A percentile compares a stretch with the other conserved stretches of the same genome.
Conservation (phyloP, 2,888 invertebrate species). For the Blomia tropicalis region DNA sequence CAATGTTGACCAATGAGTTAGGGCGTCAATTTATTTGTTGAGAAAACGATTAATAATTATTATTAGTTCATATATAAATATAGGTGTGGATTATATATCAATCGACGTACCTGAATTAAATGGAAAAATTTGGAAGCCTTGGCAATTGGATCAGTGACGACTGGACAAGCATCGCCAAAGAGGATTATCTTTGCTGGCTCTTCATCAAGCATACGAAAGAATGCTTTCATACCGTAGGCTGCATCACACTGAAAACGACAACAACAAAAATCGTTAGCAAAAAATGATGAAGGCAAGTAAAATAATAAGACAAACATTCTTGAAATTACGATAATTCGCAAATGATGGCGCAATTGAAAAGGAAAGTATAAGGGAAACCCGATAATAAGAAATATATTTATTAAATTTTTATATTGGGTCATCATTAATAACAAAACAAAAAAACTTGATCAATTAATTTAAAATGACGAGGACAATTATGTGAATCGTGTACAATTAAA, state of each 20-base stretch:
- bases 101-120: conserved; percentile 63
- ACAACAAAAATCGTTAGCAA: neutral
- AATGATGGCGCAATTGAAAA: too few species aligned
- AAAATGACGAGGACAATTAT: too few species aligned
- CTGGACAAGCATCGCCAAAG: conserved; percentile 88
- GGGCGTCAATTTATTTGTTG: neutral
- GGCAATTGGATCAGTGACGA: conserved; percentile 89
- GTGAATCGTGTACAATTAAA: too few species aligned
- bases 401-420: too few species aligned
- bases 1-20: neutral
- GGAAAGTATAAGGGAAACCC: too few species aligned
- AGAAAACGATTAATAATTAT: neutral
- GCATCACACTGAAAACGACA: conserved; percentile 61
- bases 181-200: conserved; percentile 62
- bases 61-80: neutral
- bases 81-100: neutral
- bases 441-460: too few species aligned
- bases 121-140: conserved; percentile 95
- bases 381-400: too few species aligned
- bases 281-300: neutral
- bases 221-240: conserved; percentile 80
- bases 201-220: conserved; percentile 90
- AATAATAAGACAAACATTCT: neutral
- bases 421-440: too few species aligned
- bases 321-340: too few species aligned